phyloP scores from a whole-genome alignment of 2,888 invertebrate genomes.

The Pollenia labialis region DNA sequence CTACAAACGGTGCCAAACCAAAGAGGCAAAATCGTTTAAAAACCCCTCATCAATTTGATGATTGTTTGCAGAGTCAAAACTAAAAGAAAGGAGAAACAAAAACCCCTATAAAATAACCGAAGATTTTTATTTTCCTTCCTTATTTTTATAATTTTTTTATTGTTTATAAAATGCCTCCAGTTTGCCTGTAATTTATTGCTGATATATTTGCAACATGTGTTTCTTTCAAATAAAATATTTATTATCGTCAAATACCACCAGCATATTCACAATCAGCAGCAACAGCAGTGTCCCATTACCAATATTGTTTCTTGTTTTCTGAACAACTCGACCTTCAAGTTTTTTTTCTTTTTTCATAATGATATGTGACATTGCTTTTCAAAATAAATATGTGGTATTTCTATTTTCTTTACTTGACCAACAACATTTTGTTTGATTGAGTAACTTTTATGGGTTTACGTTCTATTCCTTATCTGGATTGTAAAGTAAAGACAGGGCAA shows the following conservation, averaged over 20 bases:
- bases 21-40: background rate
- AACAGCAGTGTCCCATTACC: background rate
- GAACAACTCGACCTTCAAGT: background rate
- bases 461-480: too few relatives aligned
- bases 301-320: background rate
- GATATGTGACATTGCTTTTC: too few relatives aligned
- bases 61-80: background rate
- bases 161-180: background rate
- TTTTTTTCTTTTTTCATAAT: too few relatives aligned
- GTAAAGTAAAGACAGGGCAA: too few relatives aligned
- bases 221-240: slow-evolving; percentile 11
- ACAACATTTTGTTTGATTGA: too few relatives aligned
- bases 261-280: background rate
- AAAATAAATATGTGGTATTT: too few relatives aligned
- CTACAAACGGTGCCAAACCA: background rate
- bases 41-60: background rate
- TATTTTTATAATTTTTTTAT: background rate
- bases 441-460: too few relatives aligned
- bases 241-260: background rate
- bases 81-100: background rate
- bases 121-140: background rate
- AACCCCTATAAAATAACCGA: too few relatives aligned
- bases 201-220: background rate
- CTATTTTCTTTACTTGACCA: too few relatives aligned
- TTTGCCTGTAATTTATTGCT: slow-evolving; percentile 13